These are phyloP conservation scores for Apodemus agrarius DNA, from an alignment of 2,797 vertebrate genomes.

Conservation along the genomic window DNA sequence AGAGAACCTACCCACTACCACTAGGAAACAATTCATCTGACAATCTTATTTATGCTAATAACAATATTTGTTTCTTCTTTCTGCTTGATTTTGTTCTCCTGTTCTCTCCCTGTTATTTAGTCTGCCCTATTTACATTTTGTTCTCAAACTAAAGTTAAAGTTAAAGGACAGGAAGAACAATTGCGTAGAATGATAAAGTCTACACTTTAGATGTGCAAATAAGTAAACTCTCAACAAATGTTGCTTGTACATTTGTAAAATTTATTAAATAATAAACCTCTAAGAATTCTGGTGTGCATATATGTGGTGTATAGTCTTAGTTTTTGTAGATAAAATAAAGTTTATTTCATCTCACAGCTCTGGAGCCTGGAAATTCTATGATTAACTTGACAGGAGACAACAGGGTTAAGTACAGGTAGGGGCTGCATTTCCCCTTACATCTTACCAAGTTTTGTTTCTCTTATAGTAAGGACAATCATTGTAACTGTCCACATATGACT, in stretches of 20 bases:
- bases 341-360: neutral
- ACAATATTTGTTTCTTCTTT: neutral
- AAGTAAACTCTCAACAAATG: neutral
- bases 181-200: neutral
- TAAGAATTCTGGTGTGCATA: neutral
- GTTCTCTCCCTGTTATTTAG: neutral
- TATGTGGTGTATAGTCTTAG: neutral
- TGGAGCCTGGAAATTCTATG: neutral
- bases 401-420: neutral
- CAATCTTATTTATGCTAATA: neutral
- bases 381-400: neutral
- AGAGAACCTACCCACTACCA: neutral
- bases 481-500: neutral
- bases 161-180: neutral
- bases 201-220: neutral
- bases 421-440: neutral
- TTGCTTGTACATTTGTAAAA: neutral
- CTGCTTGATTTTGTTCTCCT: neutral
- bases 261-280: neutral
- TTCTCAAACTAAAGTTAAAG: neutral
- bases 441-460: neutral
- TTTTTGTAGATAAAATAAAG: neutral
- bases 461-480: neutral
- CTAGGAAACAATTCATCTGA: neutral
- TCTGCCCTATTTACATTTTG: neutral